phyloP scores from a whole-genome alignment of 2,797 vertebrate genomes.

The Paratrypauchen microcephalus region DNA sequence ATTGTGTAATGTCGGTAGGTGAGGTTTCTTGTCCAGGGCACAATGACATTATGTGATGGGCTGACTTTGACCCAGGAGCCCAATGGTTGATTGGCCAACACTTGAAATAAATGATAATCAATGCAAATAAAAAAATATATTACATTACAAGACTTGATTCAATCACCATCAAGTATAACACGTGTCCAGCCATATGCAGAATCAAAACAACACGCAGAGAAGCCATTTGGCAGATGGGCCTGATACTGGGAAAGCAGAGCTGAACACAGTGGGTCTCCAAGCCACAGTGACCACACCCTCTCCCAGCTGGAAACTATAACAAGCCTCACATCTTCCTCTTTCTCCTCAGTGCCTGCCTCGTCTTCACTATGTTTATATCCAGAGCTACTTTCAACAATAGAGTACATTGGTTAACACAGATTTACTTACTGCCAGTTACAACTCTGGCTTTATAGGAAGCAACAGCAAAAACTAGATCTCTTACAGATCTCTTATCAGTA shows the following conservation, averaged over 20 bases:
- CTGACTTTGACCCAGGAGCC: not conserved
- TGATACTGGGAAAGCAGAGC: slow-evolving; percentile 46
- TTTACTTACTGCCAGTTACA: not conserved
- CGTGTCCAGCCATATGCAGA: slow-evolving; percentile 31
- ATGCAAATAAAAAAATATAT: slow-evolving; percentile 9
- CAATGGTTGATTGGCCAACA: not conserved
- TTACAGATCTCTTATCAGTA: not conserved
- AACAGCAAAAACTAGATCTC: not conserved
- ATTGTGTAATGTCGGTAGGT: too few relatives aligned
- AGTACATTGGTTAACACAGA: not conserved
- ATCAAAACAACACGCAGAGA: slow-evolving; percentile 44
- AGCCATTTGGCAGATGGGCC: slow-evolving; percentile 59
- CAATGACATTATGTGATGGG: not conserved
- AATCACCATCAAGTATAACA: slow-evolving; percentile 23
- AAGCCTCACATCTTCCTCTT: slow-evolving; percentile 42
- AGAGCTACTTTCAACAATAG: not conserved
- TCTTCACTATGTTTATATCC: slow-evolving; percentile 7
- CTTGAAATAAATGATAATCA: not conserved
- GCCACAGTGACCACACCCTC: slow-evolving; percentile 71
- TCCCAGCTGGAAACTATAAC: slow-evolving; percentile 78
- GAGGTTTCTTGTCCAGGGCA: too few relatives aligned
- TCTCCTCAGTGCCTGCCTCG: slow-evolving; percentile 33
- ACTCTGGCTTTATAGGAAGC: not conserved
- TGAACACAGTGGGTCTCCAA: slow-evolving; percentile 65
- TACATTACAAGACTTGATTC: slow-evolving; percentile 17